Conservation (phyloP, 2,113 vertebrate species). For the Lanius ludovicianus region DNA sequence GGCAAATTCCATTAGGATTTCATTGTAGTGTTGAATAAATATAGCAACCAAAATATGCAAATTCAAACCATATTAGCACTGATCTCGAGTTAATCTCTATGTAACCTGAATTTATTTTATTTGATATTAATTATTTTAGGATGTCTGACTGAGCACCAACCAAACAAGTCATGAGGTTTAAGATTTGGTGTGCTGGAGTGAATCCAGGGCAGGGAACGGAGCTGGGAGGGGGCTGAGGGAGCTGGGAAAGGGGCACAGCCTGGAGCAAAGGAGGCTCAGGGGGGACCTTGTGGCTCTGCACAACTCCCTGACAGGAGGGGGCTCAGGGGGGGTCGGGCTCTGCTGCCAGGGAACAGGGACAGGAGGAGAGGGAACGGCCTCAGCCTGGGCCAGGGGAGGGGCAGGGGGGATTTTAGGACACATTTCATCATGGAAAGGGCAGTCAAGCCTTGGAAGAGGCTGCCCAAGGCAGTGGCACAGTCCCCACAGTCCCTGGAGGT, state of each 20-base stretch:
- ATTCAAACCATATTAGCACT: not conserved
- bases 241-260: not conserved
- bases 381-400: not conserved
- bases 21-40: slow-evolving; percentile 2
- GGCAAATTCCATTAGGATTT: slow-evolving; percentile 5
- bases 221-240: not conserved
- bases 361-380: not conserved
- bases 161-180: not conserved
- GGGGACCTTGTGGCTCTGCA: not conserved
- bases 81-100: not conserved
- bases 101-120: not conserved
- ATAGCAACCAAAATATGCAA: not conserved
- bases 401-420: fast-evolving
- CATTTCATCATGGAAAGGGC: not conserved
- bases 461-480: not conserved
- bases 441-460: not conserved
- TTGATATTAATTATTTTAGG: not conserved
- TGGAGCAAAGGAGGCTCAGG: not conserved
- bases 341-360: not conserved
- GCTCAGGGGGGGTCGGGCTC: not conserved
- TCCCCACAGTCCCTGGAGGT: not conserved
- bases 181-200: not conserved
- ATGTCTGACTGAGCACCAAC: not conserved
- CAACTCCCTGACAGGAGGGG: not conserved
- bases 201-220: fast-evolving